Evolutionary conservation across 2,888 invertebrate species (phyloP).

Genomic region (Machimus atricapillus): DNA sequence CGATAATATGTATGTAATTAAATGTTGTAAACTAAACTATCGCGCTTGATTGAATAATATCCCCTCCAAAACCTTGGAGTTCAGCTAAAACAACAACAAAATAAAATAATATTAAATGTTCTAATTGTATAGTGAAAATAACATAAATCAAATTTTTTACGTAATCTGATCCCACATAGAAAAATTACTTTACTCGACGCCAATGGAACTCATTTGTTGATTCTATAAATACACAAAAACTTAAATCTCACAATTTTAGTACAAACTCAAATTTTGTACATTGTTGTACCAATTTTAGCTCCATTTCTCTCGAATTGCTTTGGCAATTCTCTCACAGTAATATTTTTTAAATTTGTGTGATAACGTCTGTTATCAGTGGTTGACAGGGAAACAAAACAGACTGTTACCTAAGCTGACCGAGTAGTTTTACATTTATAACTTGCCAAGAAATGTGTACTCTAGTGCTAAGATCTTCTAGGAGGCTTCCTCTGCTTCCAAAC

Average conservation of each 20-base stretch:
- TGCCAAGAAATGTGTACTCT: background rate
- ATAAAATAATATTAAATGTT: background rate
- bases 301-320: background rate
- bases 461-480: background rate
- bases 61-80: too few relatives aligned
- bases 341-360: background rate
- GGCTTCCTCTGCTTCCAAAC: background rate
- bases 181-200: background rate
- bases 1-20: too few relatives aligned
- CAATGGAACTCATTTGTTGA: background rate
- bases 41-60: too few relatives aligned
- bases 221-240: background rate
- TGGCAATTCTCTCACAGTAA: background rate
- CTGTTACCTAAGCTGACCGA: background rate
- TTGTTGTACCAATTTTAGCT: background rate
- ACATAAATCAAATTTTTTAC: too few relatives aligned
- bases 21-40: too few relatives aligned
- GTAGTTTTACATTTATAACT: background rate
- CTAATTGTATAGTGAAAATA: too few relatives aligned
- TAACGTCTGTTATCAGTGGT: background rate
- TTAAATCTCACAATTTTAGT: background rate
- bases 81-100: too few relatives aligned
- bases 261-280: background rate
- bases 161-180: too few relatives aligned
- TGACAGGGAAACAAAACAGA: background rate